Conservation (phyloP, 1,140 invertebrate genomes). For the Centruroides vittatus region DNA sequence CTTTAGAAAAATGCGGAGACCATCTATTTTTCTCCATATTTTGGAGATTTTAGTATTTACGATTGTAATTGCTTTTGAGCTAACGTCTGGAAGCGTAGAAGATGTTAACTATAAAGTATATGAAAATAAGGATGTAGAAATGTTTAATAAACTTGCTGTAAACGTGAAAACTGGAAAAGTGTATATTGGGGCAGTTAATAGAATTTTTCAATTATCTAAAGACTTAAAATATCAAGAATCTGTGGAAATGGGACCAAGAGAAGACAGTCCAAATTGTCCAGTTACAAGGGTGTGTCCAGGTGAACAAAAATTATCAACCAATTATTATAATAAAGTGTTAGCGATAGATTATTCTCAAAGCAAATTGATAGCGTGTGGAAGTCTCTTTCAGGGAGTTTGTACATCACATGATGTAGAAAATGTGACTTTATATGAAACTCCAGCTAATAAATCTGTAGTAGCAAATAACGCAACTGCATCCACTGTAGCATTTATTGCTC, state of each 20-base stretch:
- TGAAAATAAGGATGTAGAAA: conserved; percentile 15
- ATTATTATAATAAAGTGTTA: conserved; percentile 91
- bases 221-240: conserved; percentile 58
- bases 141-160: conserved; percentile 64
- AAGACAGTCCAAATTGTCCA: conserved; percentile 78
- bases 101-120: neutral
- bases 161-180: conserved; percentile 84
- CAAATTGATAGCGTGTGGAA: conserved; percentile 77
- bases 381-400: conserved; percentile 65
- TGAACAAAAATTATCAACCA: conserved; percentile 51
- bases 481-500: conserved; percentile 92
- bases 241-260: conserved; percentile 71
- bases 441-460: conserved; percentile 73
- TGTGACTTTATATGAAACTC: conserved; percentile 60
- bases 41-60: too few relatives aligned
- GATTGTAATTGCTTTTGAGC: too few relatives aligned
- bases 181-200: conserved; percentile 87
- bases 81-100: too few relatives aligned
- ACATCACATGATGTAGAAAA: conserved; percentile 73
- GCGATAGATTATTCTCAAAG: conserved; percentile 84
- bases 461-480: conserved; percentile 88
- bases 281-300: conserved; percentile 44
- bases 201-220: conserved; percentile 80
- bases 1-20: too few relatives aligned
- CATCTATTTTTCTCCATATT: too few relatives aligned